phyloP scores from a whole-genome alignment of 1,140 invertebrate genomes.

The Euglossa dilemma region DNA sequence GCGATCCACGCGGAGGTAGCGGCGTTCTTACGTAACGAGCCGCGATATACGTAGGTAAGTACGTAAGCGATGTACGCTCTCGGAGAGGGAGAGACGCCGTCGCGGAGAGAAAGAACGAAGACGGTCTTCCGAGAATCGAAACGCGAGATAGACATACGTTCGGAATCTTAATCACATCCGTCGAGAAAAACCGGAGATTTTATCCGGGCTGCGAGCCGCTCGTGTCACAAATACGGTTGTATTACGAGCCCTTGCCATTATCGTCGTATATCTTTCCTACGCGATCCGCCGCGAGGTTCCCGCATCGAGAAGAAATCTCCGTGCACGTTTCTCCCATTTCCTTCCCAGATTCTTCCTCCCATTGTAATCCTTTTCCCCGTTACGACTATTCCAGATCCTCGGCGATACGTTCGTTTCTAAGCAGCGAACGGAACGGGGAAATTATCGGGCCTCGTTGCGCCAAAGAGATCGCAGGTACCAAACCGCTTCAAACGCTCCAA shows the following conservation, averaged over 20 bases:
- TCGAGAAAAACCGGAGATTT: slow-evolving; percentile 60
- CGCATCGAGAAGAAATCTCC: slow-evolving; percentile 45
- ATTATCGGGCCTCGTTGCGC: neutral
- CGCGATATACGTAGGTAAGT: too few relatives aligned
- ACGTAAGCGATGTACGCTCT: neutral
- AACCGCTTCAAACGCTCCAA: neutral
- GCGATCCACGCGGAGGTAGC: neutral
- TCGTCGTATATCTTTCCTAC: slow-evolving; percentile 51
- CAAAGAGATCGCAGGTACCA: too few relatives aligned
- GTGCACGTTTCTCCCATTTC: slow-evolving; percentile 61
- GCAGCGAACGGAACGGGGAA: neutral
- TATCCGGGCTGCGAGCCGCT: slow-evolving; percentile 52
- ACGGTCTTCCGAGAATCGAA: slow-evolving; percentile 64
- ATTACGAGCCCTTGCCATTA: slow-evolving; percentile 58
- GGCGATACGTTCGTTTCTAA: slow-evolving; percentile 27
- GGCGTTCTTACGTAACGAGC: slow-evolving; percentile 22
- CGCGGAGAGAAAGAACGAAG: slow-evolving; percentile 41
- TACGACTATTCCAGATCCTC: slow-evolving; percentile 33
- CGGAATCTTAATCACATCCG: slow-evolving; percentile 66
- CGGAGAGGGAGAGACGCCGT: neutral
- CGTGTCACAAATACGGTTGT: slow-evolving; percentile 60
- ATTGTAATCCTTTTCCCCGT: slow-evolving; percentile 43
- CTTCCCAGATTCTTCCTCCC: slow-evolving; percentile 42
- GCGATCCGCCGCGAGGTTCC: slow-evolving; percentile 24
- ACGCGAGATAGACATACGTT: slow-evolving; percentile 55